These are phyloP conservation scores for Tenthredo amoena DNA, from an alignment of 2,888 invertebrate species.

Conservation along the genomic window DNA sequence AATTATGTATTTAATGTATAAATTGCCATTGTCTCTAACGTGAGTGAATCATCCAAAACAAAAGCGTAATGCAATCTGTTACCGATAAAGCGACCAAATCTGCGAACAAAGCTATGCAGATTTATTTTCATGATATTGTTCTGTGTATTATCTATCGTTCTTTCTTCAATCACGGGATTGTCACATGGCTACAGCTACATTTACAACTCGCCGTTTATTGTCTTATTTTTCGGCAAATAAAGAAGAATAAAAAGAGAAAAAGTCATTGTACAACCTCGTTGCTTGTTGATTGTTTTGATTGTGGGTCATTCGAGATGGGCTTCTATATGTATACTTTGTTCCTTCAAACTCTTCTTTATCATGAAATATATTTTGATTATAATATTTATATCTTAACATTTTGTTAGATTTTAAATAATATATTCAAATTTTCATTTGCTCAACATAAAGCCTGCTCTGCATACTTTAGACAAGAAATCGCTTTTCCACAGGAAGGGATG, in stretches of 20 bases:
- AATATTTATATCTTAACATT: neutral
- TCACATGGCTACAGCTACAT: neutral
- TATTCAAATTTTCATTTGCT: neutral
- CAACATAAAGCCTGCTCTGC: neutral
- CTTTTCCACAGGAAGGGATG: neutral
- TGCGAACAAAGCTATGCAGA: neutral
- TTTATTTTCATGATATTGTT: neutral
- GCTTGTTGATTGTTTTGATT: constrained; percentile 8
- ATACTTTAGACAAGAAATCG: neutral
- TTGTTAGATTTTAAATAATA: neutral
- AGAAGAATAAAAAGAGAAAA: neutral
- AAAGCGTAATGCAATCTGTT: neutral
- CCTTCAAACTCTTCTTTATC: neutral
- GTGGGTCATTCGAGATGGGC: neutral
- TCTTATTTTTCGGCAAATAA: neutral
- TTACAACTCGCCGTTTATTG: neutral
- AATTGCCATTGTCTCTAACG: neutral
- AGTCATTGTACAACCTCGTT: neutral
- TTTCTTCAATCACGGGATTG: neutral
- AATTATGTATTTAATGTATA: neutral
- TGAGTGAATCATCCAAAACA: neutral
- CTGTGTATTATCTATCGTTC: neutral
- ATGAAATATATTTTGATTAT: neutral
- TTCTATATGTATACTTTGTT: neutral
- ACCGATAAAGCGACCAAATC: neutral